Base-by-base conservation (phyloP, 2,113 vertebrate genomes). In the Sardina pilchardus region DNA sequence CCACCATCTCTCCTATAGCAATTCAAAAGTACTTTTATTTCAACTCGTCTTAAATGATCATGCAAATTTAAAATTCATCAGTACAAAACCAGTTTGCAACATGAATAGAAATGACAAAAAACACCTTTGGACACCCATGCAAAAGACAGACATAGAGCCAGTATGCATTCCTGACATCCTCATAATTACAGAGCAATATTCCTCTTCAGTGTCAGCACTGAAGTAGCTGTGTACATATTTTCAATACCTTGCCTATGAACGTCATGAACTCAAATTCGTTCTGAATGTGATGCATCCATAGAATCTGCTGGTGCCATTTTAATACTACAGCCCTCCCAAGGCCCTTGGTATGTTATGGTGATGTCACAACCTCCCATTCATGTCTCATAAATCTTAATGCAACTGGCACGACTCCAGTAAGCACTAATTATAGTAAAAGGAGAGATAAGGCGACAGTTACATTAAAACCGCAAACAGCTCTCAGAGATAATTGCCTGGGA, bases 311-410 rank as follows among this genome's bases (percentile, higher is more conserved):
- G 17, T 19, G 19, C 4, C 19, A 21, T 59, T 59, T 39, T 39
- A 78, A 1, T 4, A 4, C 26, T 36, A 30, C 26, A 78, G 30
- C 34, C 30, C 16, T 78, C 71, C 30, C 36, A 34, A 3, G 71
- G 30, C 30, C 71, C 3, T 12, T 78, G 71, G 30, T 87, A 56
- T 16, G 84, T 85, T 88, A 82, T 21, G 84, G 90, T 89, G 89
- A 85, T 89, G 87, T 48, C 21, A 89, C 90, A 85, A 85, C 87
- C 83, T 84, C 78, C 88, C 83, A 43, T 82, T 90, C 84, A 90
- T 84, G 88, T 91, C 85, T 14, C 71, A 14, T 86, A 67, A 86
- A 85, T 86, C 63, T 78, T 78, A 78, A 78, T 78, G 71, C 30
- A 16, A 78, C 71, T 78, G 71, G 71, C 71, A 78, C 71, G 16